Evolutionary conservation across 1,140 invertebrate species (phyloP).

Genomic region (Pseudobourletiella spinata): DNA sequence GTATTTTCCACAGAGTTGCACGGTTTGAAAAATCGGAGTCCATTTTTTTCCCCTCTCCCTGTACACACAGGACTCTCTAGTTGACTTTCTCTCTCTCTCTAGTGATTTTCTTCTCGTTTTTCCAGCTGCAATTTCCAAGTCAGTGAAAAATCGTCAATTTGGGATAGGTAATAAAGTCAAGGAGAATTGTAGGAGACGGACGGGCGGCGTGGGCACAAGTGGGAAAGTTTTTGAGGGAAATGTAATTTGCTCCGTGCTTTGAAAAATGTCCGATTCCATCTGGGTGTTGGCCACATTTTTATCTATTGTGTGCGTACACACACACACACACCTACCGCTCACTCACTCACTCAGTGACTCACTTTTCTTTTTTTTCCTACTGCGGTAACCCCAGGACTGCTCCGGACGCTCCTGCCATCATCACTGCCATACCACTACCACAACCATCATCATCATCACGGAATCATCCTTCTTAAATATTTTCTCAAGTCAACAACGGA

Average conservation of each 20-base stretch:
- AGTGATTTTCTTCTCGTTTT: slow-evolving; percentile 34
- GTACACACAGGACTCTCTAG: not conserved
- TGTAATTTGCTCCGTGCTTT: slow-evolving; percentile 30
- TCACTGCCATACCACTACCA: not conserved
- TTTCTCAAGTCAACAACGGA: too few species aligned
- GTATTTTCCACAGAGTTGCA: too few species aligned
- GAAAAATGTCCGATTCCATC: slow-evolving; percentile 34
- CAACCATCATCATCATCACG: too few species aligned
- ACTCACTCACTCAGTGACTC: not conserved
- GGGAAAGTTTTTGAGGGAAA: slow-evolving; percentile 27
- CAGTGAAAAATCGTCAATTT: slow-evolving; percentile 36
- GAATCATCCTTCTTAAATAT: too few species aligned
- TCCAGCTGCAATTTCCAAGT: slow-evolving; percentile 33
- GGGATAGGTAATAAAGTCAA: slow-evolving; percentile 33
- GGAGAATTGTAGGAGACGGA: slow-evolving; percentile 8
- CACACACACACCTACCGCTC: not conserved
- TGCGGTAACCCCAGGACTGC: not conserved
- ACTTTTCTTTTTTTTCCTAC: not conserved
- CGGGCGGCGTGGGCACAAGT: not conserved
- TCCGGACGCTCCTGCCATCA: not conserved
- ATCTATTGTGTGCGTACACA: slow-evolving; percentile 20
- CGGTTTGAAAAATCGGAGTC: slow-evolving; percentile 33
- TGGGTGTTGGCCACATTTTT: slow-evolving; percentile 30
- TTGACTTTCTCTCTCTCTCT: slow-evolving; percentile 27
- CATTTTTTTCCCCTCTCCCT: slow-evolving; percentile 25